Percentiles rank a stretch among this genome's conserved stretches.
These are phyloP conservation scores for Mesodorylaimus sp. DNA, from an alignment of 2,888 invertebrate genomes.

Conservation along the genomic window DNA sequence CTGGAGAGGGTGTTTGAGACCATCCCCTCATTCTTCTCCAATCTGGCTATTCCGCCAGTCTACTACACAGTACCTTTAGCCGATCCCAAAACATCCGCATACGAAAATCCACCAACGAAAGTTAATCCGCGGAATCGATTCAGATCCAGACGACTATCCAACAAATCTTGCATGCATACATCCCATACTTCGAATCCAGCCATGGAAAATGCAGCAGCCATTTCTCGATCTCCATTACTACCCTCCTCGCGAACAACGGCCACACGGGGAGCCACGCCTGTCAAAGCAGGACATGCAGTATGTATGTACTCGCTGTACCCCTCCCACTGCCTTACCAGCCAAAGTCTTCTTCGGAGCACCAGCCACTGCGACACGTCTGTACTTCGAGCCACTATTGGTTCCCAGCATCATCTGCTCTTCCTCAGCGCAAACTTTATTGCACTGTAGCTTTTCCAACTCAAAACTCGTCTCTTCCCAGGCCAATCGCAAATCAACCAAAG, in stretches of 20 bases:
- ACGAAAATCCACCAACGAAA: slow-evolving; percentile 97
- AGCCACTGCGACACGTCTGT: no score
- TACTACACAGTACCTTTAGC: slow-evolving; percentile 45
- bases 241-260: slow-evolving; percentile 92
- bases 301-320: no score
- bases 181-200: slow-evolving; percentile 77
- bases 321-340: not conserved
- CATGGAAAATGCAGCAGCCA: slow-evolving; percentile 66
- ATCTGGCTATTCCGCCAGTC: no score
- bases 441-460: slow-evolving; percentile 63
- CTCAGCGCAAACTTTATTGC: slow-evolving; percentile 54
- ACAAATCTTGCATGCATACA: slow-evolving; percentile 31
- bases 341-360: not conserved
- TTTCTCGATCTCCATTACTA: slow-evolving; percentile 87
- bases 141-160: slow-evolving; percentile 36
- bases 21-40: no score
- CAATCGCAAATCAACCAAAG: slow-evolving; percentile 49
- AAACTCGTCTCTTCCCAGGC: slow-evolving; percentile 93
- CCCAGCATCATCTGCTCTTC: slow-evolving; percentile 52
- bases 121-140: slow-evolving; percentile 68
- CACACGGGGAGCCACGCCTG: slow-evolving; percentile 41
- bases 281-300: not conserved
- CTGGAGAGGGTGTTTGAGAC: no score
- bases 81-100: slow-evolving; percentile 89
- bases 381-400: no score